Evolutionary conservation across 2,888 invertebrate genomes (phyloP), one percentile per base, ranked within the genome.

Genomic region (Idaea biselata): DNA sequence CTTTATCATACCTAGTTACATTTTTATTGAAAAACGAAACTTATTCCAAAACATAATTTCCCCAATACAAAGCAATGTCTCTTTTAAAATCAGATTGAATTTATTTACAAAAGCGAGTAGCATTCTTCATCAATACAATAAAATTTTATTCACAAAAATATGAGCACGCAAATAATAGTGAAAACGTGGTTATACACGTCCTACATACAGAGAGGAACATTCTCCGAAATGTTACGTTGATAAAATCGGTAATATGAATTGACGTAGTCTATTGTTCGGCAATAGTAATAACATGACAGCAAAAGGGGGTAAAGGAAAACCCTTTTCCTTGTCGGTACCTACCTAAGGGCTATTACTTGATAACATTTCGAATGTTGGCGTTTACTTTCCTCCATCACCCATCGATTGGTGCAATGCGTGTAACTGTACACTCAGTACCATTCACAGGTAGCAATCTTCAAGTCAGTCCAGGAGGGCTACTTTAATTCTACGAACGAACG

Each of bases 231-330:
- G 44, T 44, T 14, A 44, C 44, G 44, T 44, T 56, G 56, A 18
- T 56, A 56, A 56, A 56, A 56, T 56, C 18, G 18, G 18, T 18
- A 56, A 56, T 56, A 56, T 18, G 18, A 70, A 70, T 64, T 66
- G 62, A 65, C 67, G 67, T 64, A 63, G 60, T 60, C 61, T 64
- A 44, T 44, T 44, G 44, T 67, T 67, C 44, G 65, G 33, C 70
- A 63, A 70, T 70, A 72, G 67, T 71, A 67, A 69, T 67, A 72
- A 72, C 68, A 66, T 64, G 71, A 66, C 70, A 68, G 67, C 60
- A 67, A 16, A 16, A 55, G 25, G 5, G 1, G 8, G 44, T 6
- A 18, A 17, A 55, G 18, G 7, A 7, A 53, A 59, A 59, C 44
- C 59, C n/a, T 18, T 59, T 18, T 18, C 44, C 18, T 31, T 8